Evolutionary conservation across 2,888 invertebrate species (phyloP).

Genomic region (Branchipolynoe longqiensis): DNA sequence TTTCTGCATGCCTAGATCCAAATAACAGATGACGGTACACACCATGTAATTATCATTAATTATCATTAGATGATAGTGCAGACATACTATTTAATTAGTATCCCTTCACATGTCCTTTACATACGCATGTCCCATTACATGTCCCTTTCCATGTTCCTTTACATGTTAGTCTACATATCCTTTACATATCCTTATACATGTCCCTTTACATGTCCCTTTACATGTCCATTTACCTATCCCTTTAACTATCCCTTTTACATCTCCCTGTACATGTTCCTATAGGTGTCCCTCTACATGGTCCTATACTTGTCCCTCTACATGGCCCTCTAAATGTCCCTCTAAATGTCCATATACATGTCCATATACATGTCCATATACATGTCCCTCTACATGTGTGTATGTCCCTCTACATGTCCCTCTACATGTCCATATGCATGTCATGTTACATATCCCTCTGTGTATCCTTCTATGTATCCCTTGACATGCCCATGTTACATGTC

Average conservation of each 20-base stretch:
- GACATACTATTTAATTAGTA: too few relatives aligned
- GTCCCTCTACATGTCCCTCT: neutral
- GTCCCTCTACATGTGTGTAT: neutral
- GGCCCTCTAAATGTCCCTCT: neutral
- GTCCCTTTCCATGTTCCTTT: neutral
- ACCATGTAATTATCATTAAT: too few relatives aligned
- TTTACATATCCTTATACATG: neutral
- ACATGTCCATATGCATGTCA: neutral
- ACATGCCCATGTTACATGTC: neutral
- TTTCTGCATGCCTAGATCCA: too few relatives aligned
- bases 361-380: neutral
- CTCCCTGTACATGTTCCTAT: neutral
- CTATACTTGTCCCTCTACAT: neutral
- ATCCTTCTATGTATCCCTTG: neutral
- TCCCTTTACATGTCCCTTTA: neutral
- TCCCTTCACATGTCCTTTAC: neutral
- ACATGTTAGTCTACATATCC: neutral
- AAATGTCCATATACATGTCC: neutral
- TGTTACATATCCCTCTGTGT: neutral
- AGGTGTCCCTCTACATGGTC: constrained; percentile 54
- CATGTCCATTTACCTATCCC: neutral
- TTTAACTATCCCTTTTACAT: too few relatives aligned
- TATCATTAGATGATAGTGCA: too few relatives aligned
- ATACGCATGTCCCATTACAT: neutral
- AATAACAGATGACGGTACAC: too few relatives aligned